Evolutionary conservation across 2,797 vertebrate species (phyloP), one percentile per base, ranked within the genome.

Genomic region (Amniataba percoides): DNA sequence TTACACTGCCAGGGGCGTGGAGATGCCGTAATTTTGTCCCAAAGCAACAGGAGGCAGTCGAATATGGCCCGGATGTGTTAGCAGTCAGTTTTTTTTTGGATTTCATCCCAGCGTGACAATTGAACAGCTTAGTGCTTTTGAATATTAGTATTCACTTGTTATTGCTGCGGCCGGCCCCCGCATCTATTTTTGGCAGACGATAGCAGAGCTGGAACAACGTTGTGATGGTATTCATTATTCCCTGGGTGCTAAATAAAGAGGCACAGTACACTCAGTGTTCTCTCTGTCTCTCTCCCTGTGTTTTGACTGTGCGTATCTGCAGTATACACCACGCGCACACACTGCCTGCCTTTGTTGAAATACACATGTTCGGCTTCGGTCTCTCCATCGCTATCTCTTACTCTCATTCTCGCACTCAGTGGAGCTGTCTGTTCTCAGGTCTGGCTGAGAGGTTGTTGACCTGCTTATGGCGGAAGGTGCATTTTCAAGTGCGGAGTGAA

Each of bases 181-280:
- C 67, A 74, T 91, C 88, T 94, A 92, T 92, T 94, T 93, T 85
- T 92, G 89, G 89, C 81, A 88, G 75, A 71, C 39, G 83, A 85
- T 84, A 77, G 80, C 74, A 79, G 83, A 81, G 87, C 84, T 69
- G 69, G 66, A 89, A 65, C 76, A 72, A 60, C 23, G 49, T 68
- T 77, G 65, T 81, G 66, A 73, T 74, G 82, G 77, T 82, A 75
- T 84, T 88, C 70, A 52, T 90, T 84, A 78, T 81, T 88, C 87
- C 80, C 61, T 27, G 23, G 55, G 71, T 80, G 73, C 78, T 78
- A 86, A 81, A 84, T 74, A 80, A 77, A 88, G 65, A 88, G 53
- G 49, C 49, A 27, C 43, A 49, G 64, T 70, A 61, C 71, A 70
- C 58, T 52, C 77, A 43, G 69, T 71, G 67, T 42, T 83, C 11